Evolutionary conservation across 30 jellyfish, hydroid and myxozoan species (phyloP).

Genomic region (Phacellophora camtschatica): DNA sequence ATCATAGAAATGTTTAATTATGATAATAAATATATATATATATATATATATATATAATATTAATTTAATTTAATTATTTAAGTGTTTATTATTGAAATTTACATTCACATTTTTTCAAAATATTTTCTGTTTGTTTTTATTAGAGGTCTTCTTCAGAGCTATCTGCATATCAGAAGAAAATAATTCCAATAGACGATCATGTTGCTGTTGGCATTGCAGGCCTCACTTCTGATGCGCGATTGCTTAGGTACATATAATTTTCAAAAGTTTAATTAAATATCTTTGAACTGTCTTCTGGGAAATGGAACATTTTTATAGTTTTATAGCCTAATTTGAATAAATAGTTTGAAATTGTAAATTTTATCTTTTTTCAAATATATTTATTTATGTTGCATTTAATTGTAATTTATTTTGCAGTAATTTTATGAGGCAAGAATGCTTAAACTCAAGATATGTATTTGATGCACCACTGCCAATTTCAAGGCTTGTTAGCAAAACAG

Average conservation of each 20-base stretch:
- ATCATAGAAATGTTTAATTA: too few species aligned
- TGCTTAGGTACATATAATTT: slow-evolving; percentile 65
- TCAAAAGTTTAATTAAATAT: neutral
- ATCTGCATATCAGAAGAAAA: slow-evolving; percentile 96
- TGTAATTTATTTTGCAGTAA: slow-evolving; percentile 50
- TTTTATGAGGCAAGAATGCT: slow-evolving; percentile 92
- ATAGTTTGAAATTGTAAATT: too few species aligned
- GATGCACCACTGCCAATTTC: slow-evolving; percentile 86
- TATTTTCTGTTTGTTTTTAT: neutral
- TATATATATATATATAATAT: too few species aligned
- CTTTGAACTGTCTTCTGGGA: neutral
- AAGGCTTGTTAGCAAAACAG: slow-evolving; percentile 90
- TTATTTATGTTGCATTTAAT: neutral
- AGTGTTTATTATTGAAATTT: too few species aligned
- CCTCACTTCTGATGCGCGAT: slow-evolving; percentile 96
- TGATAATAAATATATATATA: too few species aligned
- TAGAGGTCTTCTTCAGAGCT: slow-evolving; percentile 97
- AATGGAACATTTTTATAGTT: neutral
- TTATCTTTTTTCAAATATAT: neutral
- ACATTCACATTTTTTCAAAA: too few species aligned
- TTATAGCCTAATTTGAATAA: too few species aligned
- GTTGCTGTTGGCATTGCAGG: slow-evolving; percentile 99
- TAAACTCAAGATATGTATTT: slow-evolving; percentile 85
- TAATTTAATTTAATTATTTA: too few species aligned
- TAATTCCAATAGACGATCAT: slow-evolving; percentile 93